Conservation (phyloP, 2,797 vertebrate species). For the Alectoris magna region DNA sequence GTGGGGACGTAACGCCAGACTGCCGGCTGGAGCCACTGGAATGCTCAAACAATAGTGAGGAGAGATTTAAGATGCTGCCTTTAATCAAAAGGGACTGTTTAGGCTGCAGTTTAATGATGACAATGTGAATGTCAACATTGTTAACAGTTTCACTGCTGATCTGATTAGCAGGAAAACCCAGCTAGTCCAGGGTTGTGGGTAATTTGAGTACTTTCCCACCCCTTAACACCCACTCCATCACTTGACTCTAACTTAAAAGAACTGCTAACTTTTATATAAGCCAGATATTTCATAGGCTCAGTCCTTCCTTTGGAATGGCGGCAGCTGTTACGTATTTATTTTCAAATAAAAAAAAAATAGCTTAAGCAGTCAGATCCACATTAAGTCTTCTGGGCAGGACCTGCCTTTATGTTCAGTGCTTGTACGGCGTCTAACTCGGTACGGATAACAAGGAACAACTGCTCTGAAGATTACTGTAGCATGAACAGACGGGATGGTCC, state of each 20-base stretch:
- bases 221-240: conserved; percentile 58
- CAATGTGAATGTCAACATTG: conserved; percentile 41
- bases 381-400: conserved; percentile 42
- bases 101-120: conserved; percentile 46
- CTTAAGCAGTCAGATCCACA: conserved; percentile 50
- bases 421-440: conserved; percentile 37
- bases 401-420: conserved; percentile 31
- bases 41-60: conserved; percentile 24
- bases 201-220: conserved; percentile 54
- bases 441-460: conserved; percentile 52
- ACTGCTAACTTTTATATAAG: conserved; percentile 43
- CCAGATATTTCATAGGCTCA: conserved; percentile 53
- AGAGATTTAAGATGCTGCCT: conserved; percentile 52
- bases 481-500: neutral
- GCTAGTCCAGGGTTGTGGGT: conserved; percentile 11
- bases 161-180: conserved; percentile 45
- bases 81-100: conserved; percentile 58
- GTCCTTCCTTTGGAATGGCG: conserved; percentile 18
- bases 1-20: neutral
- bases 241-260: conserved; percentile 63
- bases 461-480: conserved; percentile 2
- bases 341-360: conserved; percentile 23
- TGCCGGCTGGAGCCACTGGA: neutral
- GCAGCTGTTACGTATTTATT: conserved; percentile 62
- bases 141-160: conserved; percentile 69